Conservation (phyloP, 2,113 vertebrate species). For the Eulemur macaco region DNA sequence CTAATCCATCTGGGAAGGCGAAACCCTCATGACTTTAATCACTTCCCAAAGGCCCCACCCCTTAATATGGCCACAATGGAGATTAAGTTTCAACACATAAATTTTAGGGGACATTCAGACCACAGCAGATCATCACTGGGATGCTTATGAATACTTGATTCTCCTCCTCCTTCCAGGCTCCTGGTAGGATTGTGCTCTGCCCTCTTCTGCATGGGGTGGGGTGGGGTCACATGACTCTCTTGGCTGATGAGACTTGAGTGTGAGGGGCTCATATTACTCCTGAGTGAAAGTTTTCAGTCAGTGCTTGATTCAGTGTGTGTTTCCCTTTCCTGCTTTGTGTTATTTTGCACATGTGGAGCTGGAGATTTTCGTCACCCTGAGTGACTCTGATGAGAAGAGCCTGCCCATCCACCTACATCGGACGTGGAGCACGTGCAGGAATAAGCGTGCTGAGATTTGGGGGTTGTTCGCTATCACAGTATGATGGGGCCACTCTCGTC, state of each 20-base stretch:
- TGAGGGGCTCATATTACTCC: neutral
- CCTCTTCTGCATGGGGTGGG: fast-evolving
- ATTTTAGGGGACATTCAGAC: neutral
- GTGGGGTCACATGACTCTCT: neutral
- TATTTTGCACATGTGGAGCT: fast-evolving
- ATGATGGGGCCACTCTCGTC: neutral
- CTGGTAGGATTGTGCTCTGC: neutral
- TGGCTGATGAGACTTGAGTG: neutral
- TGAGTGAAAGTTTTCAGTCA: neutral
- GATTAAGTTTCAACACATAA: neutral
- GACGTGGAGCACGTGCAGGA: fast-evolving
- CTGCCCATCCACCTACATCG: no score
- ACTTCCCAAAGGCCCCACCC: neutral
- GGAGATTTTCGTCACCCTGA: neutral
- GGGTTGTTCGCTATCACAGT: neutral
- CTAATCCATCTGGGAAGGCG: neutral
- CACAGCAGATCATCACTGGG: no score
- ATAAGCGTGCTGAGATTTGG: neutral
- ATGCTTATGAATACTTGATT: neutral
- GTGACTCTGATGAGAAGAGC: neutral
- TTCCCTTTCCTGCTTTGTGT: neutral
- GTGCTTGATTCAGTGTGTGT: fast-evolving
- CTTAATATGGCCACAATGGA: neutral
- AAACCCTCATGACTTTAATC: neutral
- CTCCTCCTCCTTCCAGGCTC: neutral